Evolutionary conservation across 2,113 vertebrate genomes (phyloP).

Genomic region (Ariopsis seemanni): DNA sequence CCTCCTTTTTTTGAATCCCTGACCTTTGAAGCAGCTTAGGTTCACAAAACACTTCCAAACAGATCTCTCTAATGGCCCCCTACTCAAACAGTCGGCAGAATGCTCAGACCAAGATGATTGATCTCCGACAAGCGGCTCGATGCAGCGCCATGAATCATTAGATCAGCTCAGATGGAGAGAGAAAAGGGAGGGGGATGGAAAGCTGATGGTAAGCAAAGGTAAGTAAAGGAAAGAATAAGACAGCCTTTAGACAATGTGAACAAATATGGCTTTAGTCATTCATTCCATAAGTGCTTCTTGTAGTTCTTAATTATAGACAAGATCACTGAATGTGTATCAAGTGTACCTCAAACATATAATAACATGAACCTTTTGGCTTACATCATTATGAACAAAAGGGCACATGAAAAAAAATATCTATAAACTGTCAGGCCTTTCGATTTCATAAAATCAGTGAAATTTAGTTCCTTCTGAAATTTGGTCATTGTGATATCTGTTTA

Average conservation of each 20-base stretch:
- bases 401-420: slow-evolving; percentile 10
- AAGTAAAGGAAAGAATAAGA: slow-evolving; percentile 42
- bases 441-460: background rate
- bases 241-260: slow-evolving; percentile 43
- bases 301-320: slow-evolving; percentile 24
- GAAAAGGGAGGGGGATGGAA: background rate
- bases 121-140: slow-evolving; percentile 78
- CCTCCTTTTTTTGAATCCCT: slow-evolving; percentile 60
- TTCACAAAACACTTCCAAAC: slow-evolving; percentile 80
- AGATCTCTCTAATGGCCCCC: slow-evolving; percentile 79
- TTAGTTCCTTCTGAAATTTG: no score
- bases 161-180: slow-evolving; percentile 66
- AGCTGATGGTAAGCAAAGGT: slow-evolving; percentile 55
- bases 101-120: slow-evolving; percentile 78
- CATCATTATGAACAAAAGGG: slow-evolving; percentile 26
- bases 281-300: slow-evolving; percentile 27
- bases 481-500: no score
- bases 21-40: slow-evolving; percentile 79
- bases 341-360: slow-evolving; percentile 23
- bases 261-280: slow-evolving; percentile 44
- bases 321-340: slow-evolving; percentile 1
- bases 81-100: slow-evolving; percentile 78
- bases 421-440: background rate
- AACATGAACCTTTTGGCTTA: slow-evolving; percentile 3
- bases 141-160: slow-evolving; percentile 78